Evolutionary conservation across 2,888 invertebrate species (phyloP), one percentile per base, ranked within the genome.

Genomic region (Eristalinus sepulchralis): DNA sequence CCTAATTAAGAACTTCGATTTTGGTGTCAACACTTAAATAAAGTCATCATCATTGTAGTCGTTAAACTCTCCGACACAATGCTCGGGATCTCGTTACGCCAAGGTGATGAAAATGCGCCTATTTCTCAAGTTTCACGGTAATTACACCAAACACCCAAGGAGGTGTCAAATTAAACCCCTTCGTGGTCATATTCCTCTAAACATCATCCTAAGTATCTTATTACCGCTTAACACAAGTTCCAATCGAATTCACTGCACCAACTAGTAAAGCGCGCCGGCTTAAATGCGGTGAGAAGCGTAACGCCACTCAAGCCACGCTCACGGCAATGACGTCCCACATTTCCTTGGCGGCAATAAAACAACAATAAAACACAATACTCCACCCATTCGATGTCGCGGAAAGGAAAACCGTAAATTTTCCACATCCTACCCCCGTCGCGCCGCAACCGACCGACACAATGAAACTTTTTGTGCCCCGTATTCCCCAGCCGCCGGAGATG

Each of bases 281-380:
- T 67, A 71, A 64, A 66, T 60, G 53, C 27, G 66, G 57, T 53
- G 64, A 79, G 17, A 75, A 75, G 36, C 60, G 39, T 68, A 72
- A 80, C 85, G 81, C 81, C 85, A 85, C 68, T 77, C 68, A 68
- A 47, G 24, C 36, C 36, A 66, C 34, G 13, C 31, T 27, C 31
- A 47, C 60, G 31, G 8, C 47, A 24, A 11, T n/a, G n/a, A 13
- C 71, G 53, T 63, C 67, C 71, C 71, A 63, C 63, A 64, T 83
- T 79, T 70, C 73, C 68, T 68, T 11, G 4, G 34, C 67, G 64
- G 81, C 81, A 68, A 81, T 81, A 81, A 85, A 85, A 85, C 67
- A 20, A 34, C 77, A 85, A 81, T 85, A 85, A 85, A 81, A 85
- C 72, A 72, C 72, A 81, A 81, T 63, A 81, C 81, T 70, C 68